Evolutionary conservation across 1,140 invertebrate species (phyloP).

Genomic region (Pseudobourletiella spinata): DNA sequence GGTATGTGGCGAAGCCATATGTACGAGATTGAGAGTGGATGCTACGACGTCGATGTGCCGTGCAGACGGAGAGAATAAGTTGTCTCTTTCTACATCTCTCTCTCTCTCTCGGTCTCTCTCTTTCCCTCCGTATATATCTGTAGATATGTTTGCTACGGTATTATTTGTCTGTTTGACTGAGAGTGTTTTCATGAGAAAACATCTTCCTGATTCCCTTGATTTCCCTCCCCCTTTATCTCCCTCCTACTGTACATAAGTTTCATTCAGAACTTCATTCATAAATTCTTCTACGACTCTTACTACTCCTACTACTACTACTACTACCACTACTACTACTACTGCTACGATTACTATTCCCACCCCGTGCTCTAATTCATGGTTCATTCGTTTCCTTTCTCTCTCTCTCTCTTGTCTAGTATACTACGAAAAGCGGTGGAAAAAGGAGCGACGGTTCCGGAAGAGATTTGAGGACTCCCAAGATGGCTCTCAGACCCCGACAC

Average conservation of each 20-base stretch:
- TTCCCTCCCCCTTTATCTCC: not conserved
- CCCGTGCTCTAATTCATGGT: too few species aligned
- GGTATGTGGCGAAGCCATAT: too few species aligned
- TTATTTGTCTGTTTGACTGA: too few species aligned
- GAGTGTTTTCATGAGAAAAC: too few species aligned
- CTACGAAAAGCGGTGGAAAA: slow-evolving; percentile 35
- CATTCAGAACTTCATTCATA: slow-evolving; percentile 3
- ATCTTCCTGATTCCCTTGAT: not conserved
- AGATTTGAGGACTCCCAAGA: slow-evolving; percentile 31
- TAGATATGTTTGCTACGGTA: too few species aligned
- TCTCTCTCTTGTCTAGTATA: slow-evolving; percentile 24
- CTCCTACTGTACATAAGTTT: not conserved
- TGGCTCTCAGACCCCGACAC: slow-evolving; percentile 10
- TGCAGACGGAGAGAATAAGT: not conserved
- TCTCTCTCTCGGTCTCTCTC: not conserved
- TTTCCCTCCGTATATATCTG: not conserved
- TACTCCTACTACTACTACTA: too few species aligned
- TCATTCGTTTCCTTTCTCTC: slow-evolving; percentile 1
- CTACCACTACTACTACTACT: not conserved
- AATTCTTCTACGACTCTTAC: too few species aligned
- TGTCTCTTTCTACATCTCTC: slow-evolving; percentile 1
- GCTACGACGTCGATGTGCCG: too few species aligned
- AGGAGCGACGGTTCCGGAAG: slow-evolving; percentile 32
- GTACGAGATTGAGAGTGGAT: too few species aligned
- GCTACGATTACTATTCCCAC: not conserved